These are phyloP conservation scores for Megalonaias nervosa DNA, from an alignment of 1,140 invertebrate species.

Conservation along the genomic window DNA sequence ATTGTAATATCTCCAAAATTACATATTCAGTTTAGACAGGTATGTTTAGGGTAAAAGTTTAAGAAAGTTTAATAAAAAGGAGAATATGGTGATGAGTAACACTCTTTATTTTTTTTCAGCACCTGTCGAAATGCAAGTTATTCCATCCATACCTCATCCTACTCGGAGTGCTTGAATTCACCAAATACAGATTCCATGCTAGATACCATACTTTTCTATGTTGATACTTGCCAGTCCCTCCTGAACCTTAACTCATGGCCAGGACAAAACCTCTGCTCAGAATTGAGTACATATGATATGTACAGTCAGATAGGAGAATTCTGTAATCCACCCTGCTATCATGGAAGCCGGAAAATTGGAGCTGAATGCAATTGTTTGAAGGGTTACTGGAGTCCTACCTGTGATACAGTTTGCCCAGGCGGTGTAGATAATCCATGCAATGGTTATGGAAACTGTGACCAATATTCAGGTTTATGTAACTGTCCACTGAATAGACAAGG, in stretches of 20 bases:
- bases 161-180: too few species aligned
- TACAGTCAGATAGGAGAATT: constrained; percentile 22
- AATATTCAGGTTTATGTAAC: constrained; percentile 36
- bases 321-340: constrained; percentile 20
- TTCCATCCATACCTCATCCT: too few species aligned
- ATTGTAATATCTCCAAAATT: too few species aligned
- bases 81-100: too few species aligned
- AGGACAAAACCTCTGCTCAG: constrained; percentile 40
- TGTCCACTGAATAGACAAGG: constrained; percentile 44
- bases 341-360: constrained; percentile 4
- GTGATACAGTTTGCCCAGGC: constrained; percentile 44
- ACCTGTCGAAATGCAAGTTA: too few species aligned
- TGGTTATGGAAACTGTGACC: constrained; percentile 46
- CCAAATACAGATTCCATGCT: too few species aligned
- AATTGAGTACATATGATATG: constrained; percentile 32
- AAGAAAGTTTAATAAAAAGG: too few species aligned
- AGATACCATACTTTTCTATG: too few species aligned
- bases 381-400: constrained; percentile 47
- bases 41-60: too few species aligned
- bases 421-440: constrained; percentile 41
- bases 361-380: constrained; percentile 27
- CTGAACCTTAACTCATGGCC: constrained; percentile 37
- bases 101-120: too few species aligned
- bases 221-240: constrained; percentile 41
- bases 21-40: too few species aligned